Percentiles rank a stretch among this genome's conserved stretches.
Evolutionary conservation across 2,797 vertebrate species (phyloP).

Genomic region (Myiotriccus ornatus): DNA sequence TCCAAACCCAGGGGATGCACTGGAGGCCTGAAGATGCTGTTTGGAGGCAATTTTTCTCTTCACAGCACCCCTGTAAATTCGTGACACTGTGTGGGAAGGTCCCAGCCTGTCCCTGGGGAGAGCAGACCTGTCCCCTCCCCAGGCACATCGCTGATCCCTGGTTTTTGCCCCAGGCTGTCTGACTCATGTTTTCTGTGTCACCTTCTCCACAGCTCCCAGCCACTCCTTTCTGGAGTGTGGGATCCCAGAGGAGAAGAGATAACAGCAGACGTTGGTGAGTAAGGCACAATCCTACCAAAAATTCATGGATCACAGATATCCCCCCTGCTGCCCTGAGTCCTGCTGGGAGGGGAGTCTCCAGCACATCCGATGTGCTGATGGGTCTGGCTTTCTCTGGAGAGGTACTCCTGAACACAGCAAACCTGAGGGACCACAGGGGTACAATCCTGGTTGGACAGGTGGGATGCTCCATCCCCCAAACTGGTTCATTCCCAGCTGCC

Average conservation of each 20-base stretch:
- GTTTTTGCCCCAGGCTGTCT: neutral
- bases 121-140: neutral
- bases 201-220: neutral
- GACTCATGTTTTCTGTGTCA: neutral
- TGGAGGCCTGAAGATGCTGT: neutral
- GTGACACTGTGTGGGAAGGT: neutral
- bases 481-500: fast-evolving
- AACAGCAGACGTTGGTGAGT: fast-evolving
- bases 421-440: neutral
- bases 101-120: neutral
- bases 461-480: neutral
- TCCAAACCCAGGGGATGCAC: neutral
- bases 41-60: neutral
- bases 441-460: neutral
- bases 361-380: neutral
- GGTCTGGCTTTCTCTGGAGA: neutral
- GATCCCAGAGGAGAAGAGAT: neutral
- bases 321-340: neutral
- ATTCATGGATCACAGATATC: neutral
- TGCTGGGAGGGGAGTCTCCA: neutral
- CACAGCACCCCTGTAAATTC: fast-evolving
- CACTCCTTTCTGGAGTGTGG: neutral
- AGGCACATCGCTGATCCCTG: neutral
- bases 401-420: neutral
- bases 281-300: neutral